These are phyloP conservation scores for Vireo altiloquus DNA, from an alignment of 2,113 vertebrate species.

Conservation along the genomic window DNA sequence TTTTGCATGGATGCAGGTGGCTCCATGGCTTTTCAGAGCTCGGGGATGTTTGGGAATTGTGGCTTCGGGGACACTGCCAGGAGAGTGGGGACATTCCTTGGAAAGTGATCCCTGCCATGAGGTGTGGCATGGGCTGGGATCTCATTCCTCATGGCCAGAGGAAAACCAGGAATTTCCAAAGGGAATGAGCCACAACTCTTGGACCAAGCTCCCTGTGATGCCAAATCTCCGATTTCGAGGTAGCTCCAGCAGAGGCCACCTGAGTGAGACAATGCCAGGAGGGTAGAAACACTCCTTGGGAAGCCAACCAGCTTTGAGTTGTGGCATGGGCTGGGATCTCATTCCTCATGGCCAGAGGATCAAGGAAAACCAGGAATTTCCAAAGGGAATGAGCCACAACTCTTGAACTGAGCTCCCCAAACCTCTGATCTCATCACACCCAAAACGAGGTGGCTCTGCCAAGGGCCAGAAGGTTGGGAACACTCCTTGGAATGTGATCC, in stretches of 20 bases:
- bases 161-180: not conserved
- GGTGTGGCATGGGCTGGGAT: not conserved
- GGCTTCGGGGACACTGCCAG: not conserved
- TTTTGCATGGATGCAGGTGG: not conserved
- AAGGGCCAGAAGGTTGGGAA: not conserved
- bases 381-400: no score
- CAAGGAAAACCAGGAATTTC: no score
- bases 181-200: not conserved
- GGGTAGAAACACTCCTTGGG: not conserved
- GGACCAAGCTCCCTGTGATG: rapidly evolving
- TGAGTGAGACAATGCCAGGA: not conserved
- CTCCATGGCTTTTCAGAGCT: not conserved
- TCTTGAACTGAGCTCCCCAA: no score
- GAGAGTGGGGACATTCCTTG: not conserved
- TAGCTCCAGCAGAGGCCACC: not conserved
- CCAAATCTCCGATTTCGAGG: not conserved
- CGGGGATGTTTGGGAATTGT: not conserved
- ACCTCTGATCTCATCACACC: no score
- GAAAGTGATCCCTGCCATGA: not conserved
- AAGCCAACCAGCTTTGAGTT: not conserved
- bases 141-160: not conserved
- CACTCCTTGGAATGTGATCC: not conserved
- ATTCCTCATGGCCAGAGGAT: no score
- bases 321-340: no score
- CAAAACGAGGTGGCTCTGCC: not conserved